These are phyloP conservation scores for Epinephelus moara DNA, from an alignment of 2,113 vertebrate species.

Conservation along the genomic window DNA sequence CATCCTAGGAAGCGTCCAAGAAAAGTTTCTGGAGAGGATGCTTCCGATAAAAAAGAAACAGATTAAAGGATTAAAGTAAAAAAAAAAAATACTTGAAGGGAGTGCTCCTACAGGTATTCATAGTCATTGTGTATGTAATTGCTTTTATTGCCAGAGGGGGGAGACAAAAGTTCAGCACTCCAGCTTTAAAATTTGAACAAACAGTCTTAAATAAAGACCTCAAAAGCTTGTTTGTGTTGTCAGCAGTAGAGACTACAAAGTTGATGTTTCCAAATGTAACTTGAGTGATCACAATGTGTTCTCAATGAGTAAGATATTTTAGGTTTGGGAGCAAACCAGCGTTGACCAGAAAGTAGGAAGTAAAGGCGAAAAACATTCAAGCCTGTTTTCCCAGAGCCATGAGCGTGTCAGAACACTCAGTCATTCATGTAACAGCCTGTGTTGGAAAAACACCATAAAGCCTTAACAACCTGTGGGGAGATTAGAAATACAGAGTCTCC, in stretches of 20 bases:
- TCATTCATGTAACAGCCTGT: slow-evolving; percentile 20
- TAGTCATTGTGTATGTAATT: too few species aligned
- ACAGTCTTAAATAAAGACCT: not conserved
- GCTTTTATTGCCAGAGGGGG: too few species aligned
- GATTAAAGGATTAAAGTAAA: too few species aligned
- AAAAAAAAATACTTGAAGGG: too few species aligned
- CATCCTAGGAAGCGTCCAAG: too few species aligned
- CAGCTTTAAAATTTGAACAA: too few species aligned
- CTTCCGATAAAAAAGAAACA: too few species aligned
- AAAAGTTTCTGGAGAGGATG: too few species aligned
- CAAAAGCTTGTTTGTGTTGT: not conserved
- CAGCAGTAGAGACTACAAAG: not conserved
- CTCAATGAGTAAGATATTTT: not conserved
- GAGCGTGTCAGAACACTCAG: slow-evolving; percentile 23
- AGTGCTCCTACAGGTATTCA: too few species aligned
- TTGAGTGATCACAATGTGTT: not conserved
- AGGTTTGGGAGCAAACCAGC: not conserved
- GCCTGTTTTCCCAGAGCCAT: slow-evolving; percentile 4
- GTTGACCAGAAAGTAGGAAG: not conserved
- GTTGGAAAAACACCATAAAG: slow-evolving; percentile 62
- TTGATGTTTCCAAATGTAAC: not conserved
- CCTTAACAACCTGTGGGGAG: slow-evolving; percentile 47
- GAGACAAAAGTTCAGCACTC: too few species aligned
- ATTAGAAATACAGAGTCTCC: slow-evolving; percentile 58
- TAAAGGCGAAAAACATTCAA: slow-evolving; percentile 9